Percentiles rank a stretch among this genome's conserved stretches.
phyloP scores from a whole-genome alignment of 2,113 vertebrate species.

The Ascaphus truei region DNA sequence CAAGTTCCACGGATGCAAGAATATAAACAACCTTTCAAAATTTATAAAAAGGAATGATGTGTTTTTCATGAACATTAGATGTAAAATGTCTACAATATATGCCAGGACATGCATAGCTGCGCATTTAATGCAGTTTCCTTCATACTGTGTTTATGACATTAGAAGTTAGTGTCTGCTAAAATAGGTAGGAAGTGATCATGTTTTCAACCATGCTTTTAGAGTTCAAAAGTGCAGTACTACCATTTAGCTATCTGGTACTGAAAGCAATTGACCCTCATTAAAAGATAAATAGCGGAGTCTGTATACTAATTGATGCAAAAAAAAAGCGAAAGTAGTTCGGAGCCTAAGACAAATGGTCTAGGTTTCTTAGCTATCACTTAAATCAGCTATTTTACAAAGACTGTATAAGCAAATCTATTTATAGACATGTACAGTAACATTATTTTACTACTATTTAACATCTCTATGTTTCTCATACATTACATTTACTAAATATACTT shows the following conservation, averaged over 20 bases:
- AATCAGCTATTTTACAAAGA: constrained; percentile 1
- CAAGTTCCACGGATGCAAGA: too few species aligned
- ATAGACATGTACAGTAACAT: background rate
- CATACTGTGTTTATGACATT: background rate
- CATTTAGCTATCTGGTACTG: constrained; percentile 4
- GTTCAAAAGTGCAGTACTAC: background rate
- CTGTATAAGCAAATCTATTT: constrained; percentile 14
- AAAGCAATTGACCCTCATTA: constrained; percentile 17
- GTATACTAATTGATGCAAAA: constrained; percentile 24
- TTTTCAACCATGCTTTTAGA: background rate
- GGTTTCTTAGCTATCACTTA: background rate
- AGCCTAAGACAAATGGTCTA: background rate
- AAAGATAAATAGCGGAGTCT: constrained; percentile 12
- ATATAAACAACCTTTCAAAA: too few species aligned
- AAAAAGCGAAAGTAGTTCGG: constrained; percentile 15
- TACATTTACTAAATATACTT: constrained; percentile 15
- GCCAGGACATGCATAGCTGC: too few species aligned
- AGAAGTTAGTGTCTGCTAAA: background rate
- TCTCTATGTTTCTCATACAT: background rate
- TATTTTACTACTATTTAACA: constrained; percentile 5
- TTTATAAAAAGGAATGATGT: too few species aligned
- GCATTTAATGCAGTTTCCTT: too few species aligned
- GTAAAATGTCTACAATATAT: too few species aligned
- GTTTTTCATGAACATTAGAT: too few species aligned
- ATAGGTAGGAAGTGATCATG: background rate